Evolutionary conservation across 1,140 invertebrate species (phyloP).

Genomic region (Temnothorax curvispinosus): DNA sequence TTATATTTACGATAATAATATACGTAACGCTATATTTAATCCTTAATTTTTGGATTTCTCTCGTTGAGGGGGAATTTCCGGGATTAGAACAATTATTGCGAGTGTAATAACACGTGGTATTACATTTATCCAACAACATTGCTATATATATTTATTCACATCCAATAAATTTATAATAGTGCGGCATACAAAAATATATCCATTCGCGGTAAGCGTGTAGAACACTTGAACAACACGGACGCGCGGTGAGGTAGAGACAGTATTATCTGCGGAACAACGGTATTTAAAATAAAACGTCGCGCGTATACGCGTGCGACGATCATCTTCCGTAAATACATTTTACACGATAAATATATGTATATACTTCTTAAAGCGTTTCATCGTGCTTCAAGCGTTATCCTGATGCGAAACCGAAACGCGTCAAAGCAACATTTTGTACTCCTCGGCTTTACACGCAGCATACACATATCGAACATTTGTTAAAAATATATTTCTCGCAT

Average conservation of each 20-base stretch:
- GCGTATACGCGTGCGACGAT: not conserved
- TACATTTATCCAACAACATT: not conserved
- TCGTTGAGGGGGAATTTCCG: not conserved
- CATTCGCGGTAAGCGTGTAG: slow-evolving; percentile 66
- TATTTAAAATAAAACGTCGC: slow-evolving; percentile 51
- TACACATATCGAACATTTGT: not conserved
- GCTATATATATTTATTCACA: slow-evolving; percentile 39
- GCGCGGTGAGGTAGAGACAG: slow-evolving; percentile 67
- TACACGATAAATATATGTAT: slow-evolving; percentile 12
- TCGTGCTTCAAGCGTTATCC: slow-evolving; percentile 26
- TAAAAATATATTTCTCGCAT: slow-evolving; percentile 39
- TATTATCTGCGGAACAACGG: slow-evolving; percentile 51
- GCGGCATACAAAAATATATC: slow-evolving; percentile 74
- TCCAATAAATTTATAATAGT: slow-evolving; percentile 63
- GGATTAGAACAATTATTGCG: not conserved
- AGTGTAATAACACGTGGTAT: not conserved
- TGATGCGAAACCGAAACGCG: slow-evolving; percentile 14
- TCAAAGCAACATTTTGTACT: slow-evolving; percentile 41
- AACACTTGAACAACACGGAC: slow-evolving; percentile 51
- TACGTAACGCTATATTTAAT: not conserved
- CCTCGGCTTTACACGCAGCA: not conserved
- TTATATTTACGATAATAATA: not conserved
- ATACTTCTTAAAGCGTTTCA: slow-evolving; percentile 27
- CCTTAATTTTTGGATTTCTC: not conserved
- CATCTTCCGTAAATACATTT: not conserved